Percentiles rank a stretch among this genome's conserved stretches.
Evolutionary conservation across 2,797 vertebrate genomes (phyloP).

Genomic region (Sebastes cheni): DNA sequence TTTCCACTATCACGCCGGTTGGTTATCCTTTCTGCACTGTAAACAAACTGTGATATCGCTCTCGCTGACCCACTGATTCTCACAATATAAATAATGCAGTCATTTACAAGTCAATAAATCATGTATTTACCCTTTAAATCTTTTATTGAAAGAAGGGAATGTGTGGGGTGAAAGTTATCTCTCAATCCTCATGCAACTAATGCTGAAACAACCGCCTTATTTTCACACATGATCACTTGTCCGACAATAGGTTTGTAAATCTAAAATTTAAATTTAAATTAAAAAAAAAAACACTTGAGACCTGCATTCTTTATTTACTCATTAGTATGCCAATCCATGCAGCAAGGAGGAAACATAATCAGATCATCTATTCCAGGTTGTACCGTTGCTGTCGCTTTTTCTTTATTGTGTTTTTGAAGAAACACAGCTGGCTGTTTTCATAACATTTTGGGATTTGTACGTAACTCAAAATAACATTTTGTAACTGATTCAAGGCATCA

Average conservation of each 20-base stretch:
- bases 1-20: not conserved
- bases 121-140: not conserved
- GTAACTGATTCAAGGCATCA: not conserved
- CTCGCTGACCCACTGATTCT: not conserved
- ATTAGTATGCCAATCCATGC: not conserved
- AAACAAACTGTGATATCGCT: slow-evolving; percentile 22
- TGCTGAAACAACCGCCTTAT: not conserved
- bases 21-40: slow-evolving; percentile 3
- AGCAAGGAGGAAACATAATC: not conserved
- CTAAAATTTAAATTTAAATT: too few species aligned
- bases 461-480: not conserved
- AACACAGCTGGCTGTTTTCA: not conserved
- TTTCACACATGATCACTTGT: not conserved
- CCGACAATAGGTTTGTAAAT: not conserved
- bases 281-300: not conserved
- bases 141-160: slow-evolving; percentile 4
- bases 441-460: not conserved
- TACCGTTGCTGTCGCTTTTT: not conserved
- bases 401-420: not conserved
- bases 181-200: not conserved
- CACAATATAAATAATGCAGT: not conserved
- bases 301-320: not conserved
- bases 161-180: not conserved
- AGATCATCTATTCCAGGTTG: not conserved
- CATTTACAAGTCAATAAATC: slow-evolving; percentile 25